phyloP scores from a whole-genome alignment of 53 echinoderm and acorn worm genomes.

The Echinometra lucunter region DNA sequence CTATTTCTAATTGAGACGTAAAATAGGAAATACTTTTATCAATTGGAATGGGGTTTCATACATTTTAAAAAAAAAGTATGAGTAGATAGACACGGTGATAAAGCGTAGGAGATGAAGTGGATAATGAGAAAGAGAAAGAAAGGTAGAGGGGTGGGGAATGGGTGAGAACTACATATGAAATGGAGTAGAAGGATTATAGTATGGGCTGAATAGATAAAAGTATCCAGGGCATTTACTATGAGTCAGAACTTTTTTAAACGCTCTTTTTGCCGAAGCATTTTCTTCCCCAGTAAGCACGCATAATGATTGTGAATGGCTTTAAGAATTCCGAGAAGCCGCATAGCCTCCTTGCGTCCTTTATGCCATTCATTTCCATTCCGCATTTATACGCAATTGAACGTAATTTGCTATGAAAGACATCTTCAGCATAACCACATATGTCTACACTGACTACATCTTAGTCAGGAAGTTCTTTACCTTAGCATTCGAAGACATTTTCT shows the following conservation, averaged over 20 bases:
- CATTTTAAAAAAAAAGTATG: background rate
- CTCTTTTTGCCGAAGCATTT: background rate
- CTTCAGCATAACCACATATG: background rate
- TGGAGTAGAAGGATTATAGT: background rate
- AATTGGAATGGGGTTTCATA: background rate
- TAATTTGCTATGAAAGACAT: background rate
- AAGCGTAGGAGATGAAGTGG: background rate
- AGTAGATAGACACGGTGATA: background rate
- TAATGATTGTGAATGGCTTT: background rate
- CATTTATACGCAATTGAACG: background rate
- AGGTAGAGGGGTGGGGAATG: no score
- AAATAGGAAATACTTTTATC: background rate
- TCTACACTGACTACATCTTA: background rate
- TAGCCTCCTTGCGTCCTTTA: background rate
- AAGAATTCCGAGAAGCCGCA: background rate
- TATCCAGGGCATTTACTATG: background rate
- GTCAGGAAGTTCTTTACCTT: background rate
- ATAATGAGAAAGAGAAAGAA: background rate
- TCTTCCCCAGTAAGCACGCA: background rate
- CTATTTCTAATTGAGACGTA: no score
- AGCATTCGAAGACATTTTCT: background rate
- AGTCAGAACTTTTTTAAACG: background rate
- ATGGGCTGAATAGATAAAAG: background rate
- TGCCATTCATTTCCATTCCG: background rate
- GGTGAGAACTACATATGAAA: background rate